These are phyloP conservation scores for Heloderma charlesbogerti DNA, from an alignment of 2,113 vertebrate genomes.

Conservation along the genomic window DNA sequence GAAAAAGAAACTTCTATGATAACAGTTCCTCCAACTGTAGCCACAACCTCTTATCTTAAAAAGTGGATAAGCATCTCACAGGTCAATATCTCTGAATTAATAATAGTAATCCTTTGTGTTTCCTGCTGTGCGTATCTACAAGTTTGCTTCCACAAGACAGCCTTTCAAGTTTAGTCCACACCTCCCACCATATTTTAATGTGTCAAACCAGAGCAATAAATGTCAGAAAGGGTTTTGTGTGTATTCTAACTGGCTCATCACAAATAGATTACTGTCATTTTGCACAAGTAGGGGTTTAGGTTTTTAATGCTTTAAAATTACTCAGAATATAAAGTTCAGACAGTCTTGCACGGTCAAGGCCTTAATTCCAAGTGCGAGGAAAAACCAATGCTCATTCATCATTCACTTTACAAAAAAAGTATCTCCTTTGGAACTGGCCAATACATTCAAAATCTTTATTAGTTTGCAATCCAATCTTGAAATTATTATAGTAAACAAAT, in stretches of 20 bases:
- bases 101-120: not conserved
- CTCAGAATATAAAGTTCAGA: not conserved
- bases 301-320: not conserved
- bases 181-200: slow-evolving; percentile 53
- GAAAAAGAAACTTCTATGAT: slow-evolving; percentile 8
- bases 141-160: slow-evolving; percentile 36
- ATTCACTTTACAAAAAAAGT: not conserved
- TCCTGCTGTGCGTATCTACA: slow-evolving; percentile 24
- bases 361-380: not conserved
- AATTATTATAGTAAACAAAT: not conserved
- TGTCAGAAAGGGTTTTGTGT: slow-evolving; percentile 55
- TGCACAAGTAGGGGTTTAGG: not conserved
- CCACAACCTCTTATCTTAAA: slow-evolving; percentile 17
- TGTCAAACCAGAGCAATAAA: slow-evolving; percentile 56
- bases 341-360: not conserved
- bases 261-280: not conserved
- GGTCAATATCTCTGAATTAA: slow-evolving; percentile 12
- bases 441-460: not conserved
- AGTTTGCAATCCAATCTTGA: not conserved
- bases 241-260: slow-evolving; percentile 10
- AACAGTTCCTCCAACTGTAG: not conserved
- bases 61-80: slow-evolving; percentile 6
- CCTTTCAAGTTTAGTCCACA: slow-evolving; percentile 63
- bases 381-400: not conserved
- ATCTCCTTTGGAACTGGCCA: not conserved